phyloP scores from a whole-genome alignment of 2,888 invertebrate genomes.

The Leptura quadrifasciata region DNA sequence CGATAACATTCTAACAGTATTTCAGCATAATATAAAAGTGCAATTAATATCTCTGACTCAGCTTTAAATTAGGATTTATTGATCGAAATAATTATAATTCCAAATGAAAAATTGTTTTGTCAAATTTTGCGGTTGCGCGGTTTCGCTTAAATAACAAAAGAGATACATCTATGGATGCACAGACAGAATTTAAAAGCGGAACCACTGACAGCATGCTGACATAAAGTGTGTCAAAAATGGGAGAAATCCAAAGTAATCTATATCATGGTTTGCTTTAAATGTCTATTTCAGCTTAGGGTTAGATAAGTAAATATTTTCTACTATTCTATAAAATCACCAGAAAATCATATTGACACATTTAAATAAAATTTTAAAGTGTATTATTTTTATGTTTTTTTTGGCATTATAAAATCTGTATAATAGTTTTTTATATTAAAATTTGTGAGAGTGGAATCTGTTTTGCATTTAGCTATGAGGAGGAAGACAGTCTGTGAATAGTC shows the following conservation, averaged over 20 bases:
- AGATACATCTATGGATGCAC: neutral
- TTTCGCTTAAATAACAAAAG: neutral
- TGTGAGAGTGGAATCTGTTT: too few species aligned
- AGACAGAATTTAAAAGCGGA: neutral
- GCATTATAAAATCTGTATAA: too few species aligned
- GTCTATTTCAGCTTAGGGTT: neutral
- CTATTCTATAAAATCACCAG: too few species aligned
- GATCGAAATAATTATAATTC: conserved; percentile 10
- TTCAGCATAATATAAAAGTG: conserved; percentile 34
- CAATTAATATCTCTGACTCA: conserved; percentile 28
- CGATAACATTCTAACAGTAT: neutral
- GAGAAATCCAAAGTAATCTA: neutral
- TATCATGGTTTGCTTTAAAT: neutral
- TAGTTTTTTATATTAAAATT: too few species aligned
- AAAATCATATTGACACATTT: too few species aligned
- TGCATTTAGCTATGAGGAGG: too few species aligned
- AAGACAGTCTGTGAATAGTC: too few species aligned
- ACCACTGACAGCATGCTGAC: neutral
- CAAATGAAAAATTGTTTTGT: neutral
- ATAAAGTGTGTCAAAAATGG: too few species aligned
- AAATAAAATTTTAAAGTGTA: too few species aligned
- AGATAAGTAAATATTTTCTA: neutral
- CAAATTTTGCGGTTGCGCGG: neutral
- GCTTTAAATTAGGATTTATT: conserved; percentile 15
- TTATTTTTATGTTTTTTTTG: too few species aligned